Base-by-base conservation (phyloP, 2,888 invertebrate genomes). In the Blastobasis lacticolella region DNA sequence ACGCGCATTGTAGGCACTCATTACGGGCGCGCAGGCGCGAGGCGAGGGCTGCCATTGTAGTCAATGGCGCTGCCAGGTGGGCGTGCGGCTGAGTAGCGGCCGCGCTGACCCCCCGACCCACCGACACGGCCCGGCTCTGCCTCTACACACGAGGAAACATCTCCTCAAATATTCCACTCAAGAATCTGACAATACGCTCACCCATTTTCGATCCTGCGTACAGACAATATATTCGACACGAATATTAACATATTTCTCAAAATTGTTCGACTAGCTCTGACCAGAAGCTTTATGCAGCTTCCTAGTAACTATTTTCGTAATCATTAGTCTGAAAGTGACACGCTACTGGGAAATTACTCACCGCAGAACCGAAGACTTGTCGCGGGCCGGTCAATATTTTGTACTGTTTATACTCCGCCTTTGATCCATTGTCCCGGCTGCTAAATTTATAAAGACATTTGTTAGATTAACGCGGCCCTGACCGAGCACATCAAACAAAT, bases 21-120 rank as follows among this genome's bases (percentile, higher is more conserved):
- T 83, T 81, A 78, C 71, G 71, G 69, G 66, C 60, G 69, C 70
- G 73, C 73, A 73, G 69, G 73, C 73, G 73, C 74, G 72, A 69
- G 67, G 68, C 64, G 68, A 66, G 66, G 65, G 61, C 58, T 69
- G 62, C 82, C 69, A 88, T 87, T 87, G 86, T 87, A 86, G 81
- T 87, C 87, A 87, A 88, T 86, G 72, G 72, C 66, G 67, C 56
- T 70, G 73, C 77, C 77, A 79, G 78, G 83, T 85, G 87, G 87
- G 87, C 78, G 88, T 86, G 80, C 83, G 81, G 81, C 73, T 61
- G 78, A 81, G 82, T 81, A 77, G 80, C 74, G 72, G 66, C 59
- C 71, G 78, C 76, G 67, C 66, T 38, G 48, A 51, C 51, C 51
- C 46, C 49, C 51, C 48, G 36, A 45, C 54, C 40, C 50, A 7